These are phyloP conservation scores for Phallusia fumigata DNA, from an alignment of 23 tunicate species.

Conservation along the genomic window DNA sequence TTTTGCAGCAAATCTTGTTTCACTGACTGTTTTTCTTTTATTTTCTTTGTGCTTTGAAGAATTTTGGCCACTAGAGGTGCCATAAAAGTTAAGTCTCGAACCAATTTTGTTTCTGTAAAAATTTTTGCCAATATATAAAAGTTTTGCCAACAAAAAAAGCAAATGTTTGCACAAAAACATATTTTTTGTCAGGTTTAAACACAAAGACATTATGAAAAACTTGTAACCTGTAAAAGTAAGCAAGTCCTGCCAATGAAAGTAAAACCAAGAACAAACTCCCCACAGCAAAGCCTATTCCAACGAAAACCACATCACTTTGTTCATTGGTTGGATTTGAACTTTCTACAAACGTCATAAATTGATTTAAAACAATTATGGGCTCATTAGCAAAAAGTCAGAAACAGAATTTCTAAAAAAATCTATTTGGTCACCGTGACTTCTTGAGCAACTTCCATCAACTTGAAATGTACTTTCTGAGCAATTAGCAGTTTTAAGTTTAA, in stretches of 20 bases:
- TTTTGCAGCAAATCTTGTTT: not conserved
- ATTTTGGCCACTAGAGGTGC: not conserved
- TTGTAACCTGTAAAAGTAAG: not conserved
- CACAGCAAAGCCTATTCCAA: not conserved
- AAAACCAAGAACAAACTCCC: not conserved
- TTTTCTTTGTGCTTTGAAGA: not conserved
- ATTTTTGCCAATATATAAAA: too few relatives aligned
- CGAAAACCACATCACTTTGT: not conserved
- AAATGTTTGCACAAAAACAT: too few relatives aligned
- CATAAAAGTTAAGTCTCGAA: not conserved
- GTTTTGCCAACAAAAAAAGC: too few relatives aligned
- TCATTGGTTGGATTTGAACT: too few relatives aligned
- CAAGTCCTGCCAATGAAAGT: not conserved
- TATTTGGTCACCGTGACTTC: not conserved
- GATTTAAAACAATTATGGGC: too few relatives aligned
- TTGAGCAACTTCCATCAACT: not conserved
- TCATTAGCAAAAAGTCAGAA: not conserved
- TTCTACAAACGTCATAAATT: not conserved
- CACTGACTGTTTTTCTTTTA: not conserved
- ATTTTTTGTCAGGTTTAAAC: too few relatives aligned
- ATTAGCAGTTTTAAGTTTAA: not conserved
- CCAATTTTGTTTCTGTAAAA: too few relatives aligned
- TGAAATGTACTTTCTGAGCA: not conserved
- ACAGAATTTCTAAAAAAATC: not conserved
- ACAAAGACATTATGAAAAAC: too few relatives aligned